Base-by-base conservation (phyloP, 1,140 invertebrate species). In the Temnothorax longispinosus region DNA sequence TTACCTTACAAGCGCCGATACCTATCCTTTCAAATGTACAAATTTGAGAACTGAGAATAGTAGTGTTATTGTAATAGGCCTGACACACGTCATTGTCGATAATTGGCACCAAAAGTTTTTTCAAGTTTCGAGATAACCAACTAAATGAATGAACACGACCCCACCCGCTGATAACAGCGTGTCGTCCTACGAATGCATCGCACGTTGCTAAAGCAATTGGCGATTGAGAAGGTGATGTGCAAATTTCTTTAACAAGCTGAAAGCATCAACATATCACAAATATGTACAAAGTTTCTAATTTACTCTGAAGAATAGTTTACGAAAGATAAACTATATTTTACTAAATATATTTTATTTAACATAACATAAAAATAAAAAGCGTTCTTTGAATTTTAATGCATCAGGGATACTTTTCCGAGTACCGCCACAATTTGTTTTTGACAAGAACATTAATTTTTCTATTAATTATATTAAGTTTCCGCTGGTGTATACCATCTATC, bases 131-230 rank as follows among this genome's bases (percentile, higher is more conserved):
- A 1, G 86, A 81, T 4, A 77, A 47, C 6, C 11, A 38, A 32
- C 62, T 60, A 35, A 10, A 27, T 7, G 78, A 78, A 15, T 90
- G 89, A 35, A 92, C 75, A 41, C 85, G 91, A 7, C 95, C 95
- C 95, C 95, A 96, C 8, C 95, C 95, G 54, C 91, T 94, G 44
- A 95, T 89, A 54, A 88, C 87, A 11, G 92, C 92, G 4, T 80
- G 0, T 75, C 90, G 92, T 32, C 92, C 93, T 64, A 88, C 92
- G 5, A 62, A 75, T 15, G 92, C 92, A 54, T 92, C 75, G 3
- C 32, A 75, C 21, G 35, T 85, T 7, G 94, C 91, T 85, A 95
- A 90, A n/a, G 38, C 52, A 15, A 96, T 93, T 52, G 92, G n/a
- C 32, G 27, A 56, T 62, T 78, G 72, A 47, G 13, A 62, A 11